Percentiles rank a stretch among this genome's conserved stretches.
Evolutionary conservation across 2,888 invertebrate species (phyloP).

Genomic region (Tetranychus piercei): DNA sequence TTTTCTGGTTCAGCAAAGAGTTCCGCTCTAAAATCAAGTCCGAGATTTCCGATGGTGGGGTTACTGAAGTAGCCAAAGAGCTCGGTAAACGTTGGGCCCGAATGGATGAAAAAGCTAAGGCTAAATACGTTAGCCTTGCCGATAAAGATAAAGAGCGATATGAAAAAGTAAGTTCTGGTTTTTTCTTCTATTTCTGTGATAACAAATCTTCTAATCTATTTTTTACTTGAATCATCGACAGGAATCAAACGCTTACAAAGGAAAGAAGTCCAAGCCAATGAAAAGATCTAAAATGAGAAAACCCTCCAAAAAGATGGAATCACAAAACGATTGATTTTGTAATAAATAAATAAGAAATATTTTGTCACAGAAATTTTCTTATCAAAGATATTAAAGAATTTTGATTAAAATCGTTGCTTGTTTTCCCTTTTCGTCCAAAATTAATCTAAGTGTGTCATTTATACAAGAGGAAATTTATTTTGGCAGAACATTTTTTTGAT

Average conservation of each 20-base stretch:
- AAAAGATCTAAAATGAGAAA: background rate
- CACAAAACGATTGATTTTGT: too few species aligned
- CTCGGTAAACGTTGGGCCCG: slow-evolving; percentile 83
- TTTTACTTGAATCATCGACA: background rate
- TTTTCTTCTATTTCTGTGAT: background rate
- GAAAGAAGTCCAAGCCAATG: background rate
- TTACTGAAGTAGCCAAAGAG: slow-evolving; percentile 89
- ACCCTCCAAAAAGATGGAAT: too few species aligned
- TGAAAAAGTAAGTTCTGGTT: slow-evolving; percentile 52
- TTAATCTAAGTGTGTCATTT: too few species aligned
- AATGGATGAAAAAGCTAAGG: slow-evolving; percentile 57
- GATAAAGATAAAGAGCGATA: slow-evolving; percentile 87
- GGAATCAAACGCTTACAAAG: background rate
- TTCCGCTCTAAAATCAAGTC: slow-evolving; percentile 83
- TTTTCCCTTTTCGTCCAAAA: too few species aligned
- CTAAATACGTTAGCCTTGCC: slow-evolving; percentile 78
- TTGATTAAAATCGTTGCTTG: too few species aligned
- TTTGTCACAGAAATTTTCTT: too few species aligned
- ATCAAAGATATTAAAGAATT: too few species aligned
- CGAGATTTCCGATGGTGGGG: slow-evolving; percentile 73
- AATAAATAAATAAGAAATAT: too few species aligned
- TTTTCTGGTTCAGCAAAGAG: slow-evolving; percentile 97
- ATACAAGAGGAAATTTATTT: too few species aligned
- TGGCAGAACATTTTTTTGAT: too few species aligned
- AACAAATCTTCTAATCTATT: background rate